Base-by-base conservation (phyloP, 2,113 vertebrate species). In the Regulus satrapa region DNA sequence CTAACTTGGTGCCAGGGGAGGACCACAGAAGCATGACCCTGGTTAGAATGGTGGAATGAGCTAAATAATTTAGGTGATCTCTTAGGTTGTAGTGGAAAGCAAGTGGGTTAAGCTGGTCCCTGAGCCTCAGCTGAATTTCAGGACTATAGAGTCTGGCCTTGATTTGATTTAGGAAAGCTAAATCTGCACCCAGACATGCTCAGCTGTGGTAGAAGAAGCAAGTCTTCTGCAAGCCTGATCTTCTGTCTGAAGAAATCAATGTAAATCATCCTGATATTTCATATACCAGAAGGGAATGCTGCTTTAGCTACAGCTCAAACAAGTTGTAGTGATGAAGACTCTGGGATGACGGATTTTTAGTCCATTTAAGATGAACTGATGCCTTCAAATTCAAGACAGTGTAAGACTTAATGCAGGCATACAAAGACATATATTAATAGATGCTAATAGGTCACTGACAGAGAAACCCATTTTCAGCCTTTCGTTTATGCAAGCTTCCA, bases 21-120 rank as follows among this genome's bases (percentile, higher is more conserved):
- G n/a, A 52, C 15, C 16, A 18, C 0, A 84, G 17, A 18, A 61
- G 8, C 36, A 28, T 5, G 4, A 85, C 5, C 12, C 3, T 2
- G 3, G 3, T 78, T 41, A 59, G 25, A 43, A 18, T 23, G 12
- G 23, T 24, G 10, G 4, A 81, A 34, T 1, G 0, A n/a, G 10
- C 5, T n/a, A 31, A 36, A 3, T 36, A 38, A 64, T 66, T 40
- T 20, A 34, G 20, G 34, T 67, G 19, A 18, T 74, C 8, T 66
- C 10, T 29, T 62, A 58, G 13, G 8, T 12, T 26, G 15, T 10
- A 87, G 36, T 25, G 25, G 29, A 66, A 62, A 63, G 19, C 15
- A 80, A 14, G 4, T 3, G 5, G 5, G 9, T 75, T 68, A 80
- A 49, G 32, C 9, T 40, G 31, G 14, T 72, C 5, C 29, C 32